A percentile compares a stretch with the other conserved stretches of the same genome.
Evolutionary conservation across 1,140 invertebrate genomes (phyloP).

Genomic region (Ostrea edulis): DNA sequence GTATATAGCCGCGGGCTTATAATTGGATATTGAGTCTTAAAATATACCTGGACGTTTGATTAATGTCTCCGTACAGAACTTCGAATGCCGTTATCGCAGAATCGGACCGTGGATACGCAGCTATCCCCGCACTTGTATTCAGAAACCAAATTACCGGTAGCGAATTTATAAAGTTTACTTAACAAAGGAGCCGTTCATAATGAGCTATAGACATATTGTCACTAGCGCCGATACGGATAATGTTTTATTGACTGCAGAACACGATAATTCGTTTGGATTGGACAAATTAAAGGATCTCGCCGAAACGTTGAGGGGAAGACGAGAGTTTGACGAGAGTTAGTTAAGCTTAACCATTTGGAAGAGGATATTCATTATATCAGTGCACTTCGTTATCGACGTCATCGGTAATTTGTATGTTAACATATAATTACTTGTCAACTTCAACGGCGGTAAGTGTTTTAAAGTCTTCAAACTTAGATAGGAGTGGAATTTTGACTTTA

Average conservation of each 20-base stretch:
- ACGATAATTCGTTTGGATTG: conserved; percentile 18
- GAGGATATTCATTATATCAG: not conserved
- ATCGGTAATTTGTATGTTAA: too few species aligned
- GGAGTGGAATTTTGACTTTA: too few species aligned
- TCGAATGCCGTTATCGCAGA: not conserved
- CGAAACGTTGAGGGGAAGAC: not conserved
- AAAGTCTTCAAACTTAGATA: too few species aligned
- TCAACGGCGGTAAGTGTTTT: too few species aligned
- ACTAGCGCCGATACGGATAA: not conserved
- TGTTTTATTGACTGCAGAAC: conserved; percentile 15
- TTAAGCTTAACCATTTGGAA: not conserved
- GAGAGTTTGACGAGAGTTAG: too few species aligned
- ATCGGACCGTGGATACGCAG: not conserved
- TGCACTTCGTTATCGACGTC: too few species aligned
- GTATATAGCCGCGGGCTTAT: not conserved
- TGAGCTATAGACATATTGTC: not conserved
- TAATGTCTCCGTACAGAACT: not conserved
- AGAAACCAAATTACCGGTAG: conserved; percentile 30
- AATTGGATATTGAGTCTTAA: conserved; percentile 6
- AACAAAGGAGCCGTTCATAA: conserved; percentile 4
- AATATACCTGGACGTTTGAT: conserved; percentile 33
- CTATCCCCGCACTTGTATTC: conserved; percentile 9
- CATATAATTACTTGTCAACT: too few species aligned
- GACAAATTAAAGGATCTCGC: conserved; percentile 9
- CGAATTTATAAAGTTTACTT: conserved; percentile 36